Evolutionary conservation across 1,140 invertebrate genomes (phyloP).

Genomic region (Aphis craccivora): DNA sequence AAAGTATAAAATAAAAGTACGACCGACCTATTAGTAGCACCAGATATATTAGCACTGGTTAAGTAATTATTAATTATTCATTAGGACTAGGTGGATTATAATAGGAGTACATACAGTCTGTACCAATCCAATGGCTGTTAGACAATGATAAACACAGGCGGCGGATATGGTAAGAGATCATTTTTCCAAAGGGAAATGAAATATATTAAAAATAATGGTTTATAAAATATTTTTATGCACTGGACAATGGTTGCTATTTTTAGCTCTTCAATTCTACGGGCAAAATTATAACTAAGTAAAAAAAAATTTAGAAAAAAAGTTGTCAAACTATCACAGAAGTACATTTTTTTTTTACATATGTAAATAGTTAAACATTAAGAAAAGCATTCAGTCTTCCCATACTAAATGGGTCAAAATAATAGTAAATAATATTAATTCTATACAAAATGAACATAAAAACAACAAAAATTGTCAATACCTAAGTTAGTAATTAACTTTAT

Average conservation of each 20-base stretch:
- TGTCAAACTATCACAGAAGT: conserved; percentile 52
- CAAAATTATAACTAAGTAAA: conserved; percentile 29
- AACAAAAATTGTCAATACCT: not conserved
- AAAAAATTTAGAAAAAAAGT: conserved; percentile 38
- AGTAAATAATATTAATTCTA: conserved; percentile 31
- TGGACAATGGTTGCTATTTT: not conserved
- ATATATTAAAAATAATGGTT: not conserved
- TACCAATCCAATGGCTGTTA: not conserved
- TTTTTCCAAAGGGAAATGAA: conserved; percentile 32
- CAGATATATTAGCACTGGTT: conserved; percentile 43
- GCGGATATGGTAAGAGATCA: conserved; percentile 47
- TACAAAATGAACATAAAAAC: conserved; percentile 29
- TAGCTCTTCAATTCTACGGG: not conserved
- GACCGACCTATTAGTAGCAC: conserved; percentile 22
- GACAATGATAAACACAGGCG: conserved; percentile 19
- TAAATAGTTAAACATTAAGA: conserved; percentile 36
- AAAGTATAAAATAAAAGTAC: not conserved
- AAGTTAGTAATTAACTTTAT: not conserved
- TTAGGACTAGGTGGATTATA: conserved; percentile 18
- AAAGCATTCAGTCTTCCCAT: conserved; percentile 45
- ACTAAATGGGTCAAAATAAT: conserved; percentile 34
- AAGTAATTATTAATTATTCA: not conserved
- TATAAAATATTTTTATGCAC: conserved; percentile 26
- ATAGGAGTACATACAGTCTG: not conserved
- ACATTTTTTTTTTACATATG: conserved; percentile 35